Evolutionary conservation across 2,888 invertebrate species (phyloP), one percentile per base, ranked within the genome.

Genomic region (Schizaphis graminum): DNA sequence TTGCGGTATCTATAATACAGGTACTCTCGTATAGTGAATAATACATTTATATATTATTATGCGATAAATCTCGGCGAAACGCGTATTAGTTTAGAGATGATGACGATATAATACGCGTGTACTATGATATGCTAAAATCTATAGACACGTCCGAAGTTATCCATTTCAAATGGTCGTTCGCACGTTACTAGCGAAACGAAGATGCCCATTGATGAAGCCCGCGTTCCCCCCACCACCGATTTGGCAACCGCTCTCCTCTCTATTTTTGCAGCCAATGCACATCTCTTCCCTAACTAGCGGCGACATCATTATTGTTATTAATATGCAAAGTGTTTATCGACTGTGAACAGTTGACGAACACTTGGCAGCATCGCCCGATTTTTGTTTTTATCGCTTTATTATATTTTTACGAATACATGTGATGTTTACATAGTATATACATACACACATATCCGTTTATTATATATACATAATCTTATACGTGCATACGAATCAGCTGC

Each of bases 301-400:
- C 89, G 85, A 89, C 88, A 57, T 89, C 57, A 35, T 92, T 87
- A 61, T 61, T 57, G 61, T 67, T 91, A 91, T 85, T 91, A 85
- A 91, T 92, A 93, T 13, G 67, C 77, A 88, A 85, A 93, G 93
- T 89, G 89, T 89, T 89, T 93, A 89, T 93, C 84, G 93, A 93
- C 92, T 92, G 61, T 87, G 92, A 92, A 92, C 86, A 86, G 92
- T 92, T 87, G 86, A 92, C 91, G 91, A 92, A 92, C 86, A 92
- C 47, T 92, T 92, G 92, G 92, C 92, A 92, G 7, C 86, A 16
- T 28, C n/a, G 8, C 26, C 92, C 61, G 91, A 91, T 86, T 87
- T 92, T 87, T 56, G 35, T 47, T 92, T 92, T 86, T 35, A 91
- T 91, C 84, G 3, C 84, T 77, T 49, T 90, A 67, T 77, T 67